Evolutionary conservation across 2,888 invertebrate species (phyloP).

Genomic region (Cantharis rufa): DNA sequence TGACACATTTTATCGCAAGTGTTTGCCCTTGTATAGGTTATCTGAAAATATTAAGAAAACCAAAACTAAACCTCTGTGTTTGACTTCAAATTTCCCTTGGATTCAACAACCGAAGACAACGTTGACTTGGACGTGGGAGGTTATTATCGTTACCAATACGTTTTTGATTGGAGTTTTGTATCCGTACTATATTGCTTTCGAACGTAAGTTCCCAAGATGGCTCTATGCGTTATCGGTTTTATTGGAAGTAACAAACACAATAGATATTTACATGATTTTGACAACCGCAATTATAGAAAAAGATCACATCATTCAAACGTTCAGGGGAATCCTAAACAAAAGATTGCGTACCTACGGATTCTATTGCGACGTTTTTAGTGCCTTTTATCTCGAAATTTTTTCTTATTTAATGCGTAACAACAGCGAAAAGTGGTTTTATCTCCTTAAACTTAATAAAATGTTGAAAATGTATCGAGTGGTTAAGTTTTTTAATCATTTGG

Average conservation of each 20-base stretch:
- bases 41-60: conserved; percentile 58
- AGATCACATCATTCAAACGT: conserved; percentile 46
- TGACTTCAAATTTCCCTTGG: conserved; percentile 57
- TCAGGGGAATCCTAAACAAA: conserved; percentile 54
- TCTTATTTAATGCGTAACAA: conserved; percentile 42
- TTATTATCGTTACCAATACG: conserved; percentile 55
- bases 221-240: conserved; percentile 55
- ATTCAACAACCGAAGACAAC: conserved; percentile 57
- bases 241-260: conserved; percentile 53
- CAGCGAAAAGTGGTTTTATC: conserved; percentile 56
- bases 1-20: conserved; percentile 53
- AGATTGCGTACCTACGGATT: conserved; percentile 58
- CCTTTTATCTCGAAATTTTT: conserved; percentile 59
- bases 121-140: conserved; percentile 59
- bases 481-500: conserved; percentile 57
- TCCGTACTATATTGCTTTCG: conserved; percentile 59
- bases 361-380: conserved; percentile 58
- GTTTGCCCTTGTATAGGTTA: conserved; percentile 57
- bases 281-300: conserved; percentile 59
- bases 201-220: conserved; percentile 54
- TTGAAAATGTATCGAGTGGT: conserved; percentile 60
- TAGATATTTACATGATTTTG: conserved; percentile 57
- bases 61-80: conserved; percentile 45
- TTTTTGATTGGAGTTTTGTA: conserved; percentile 56
- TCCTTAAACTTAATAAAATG: conserved; percentile 61